Evolutionary conservation across 1,140 invertebrate species (phyloP), one percentile per base, ranked within the genome.

Genomic region (Polyergus mexicanus): DNA sequence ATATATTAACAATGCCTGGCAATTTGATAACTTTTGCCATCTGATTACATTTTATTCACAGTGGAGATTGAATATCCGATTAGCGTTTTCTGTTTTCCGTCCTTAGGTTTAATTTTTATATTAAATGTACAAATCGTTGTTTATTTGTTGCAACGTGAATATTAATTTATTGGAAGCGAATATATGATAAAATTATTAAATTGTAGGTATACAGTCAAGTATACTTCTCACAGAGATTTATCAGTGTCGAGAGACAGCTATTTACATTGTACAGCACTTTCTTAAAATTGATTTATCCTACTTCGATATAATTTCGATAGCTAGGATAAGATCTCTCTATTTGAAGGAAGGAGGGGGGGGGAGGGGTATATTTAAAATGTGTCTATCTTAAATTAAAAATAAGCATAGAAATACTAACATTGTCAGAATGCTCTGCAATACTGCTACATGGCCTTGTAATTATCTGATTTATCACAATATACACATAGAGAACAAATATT

Each of bases 71-170:
- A 90, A 89, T 88, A 85, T 88, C 81, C 88, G 44, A 89, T 91
- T 66, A 92, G 77, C 71, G 91, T 94, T 94, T 94, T 94, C 90
- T 87, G 90, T 93, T 94, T 92, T 95, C 94, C 94, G 94, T 95
- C 94, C 94, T 93, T 95, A 94, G 93, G 75, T 92, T 94, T 94
- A 95, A 93, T 94, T 95, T 95, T 94, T 88, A 90, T 88, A 91
- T 89, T 85, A 89, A 84, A 84, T 91, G 88, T 91, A 91, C 86
- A 90, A 75, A 91, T 89, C 90, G 87, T 90, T 91, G 85, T 91
- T 88, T 89, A 90, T 91, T 89, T 86, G 85, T 89, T 89, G 76
- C 86, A 89, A 90, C 87, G 84, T 90, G 60, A 87, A 90, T 84
- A 91, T 88, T 90, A 90, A 87, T 90, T 90, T 91, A 91, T 91